A percentile compares a stretch with the other conserved stretches of the same genome.
phyloP scores from a whole-genome alignment of 2,113 vertebrate genomes.

The Scortum barcoo region DNA sequence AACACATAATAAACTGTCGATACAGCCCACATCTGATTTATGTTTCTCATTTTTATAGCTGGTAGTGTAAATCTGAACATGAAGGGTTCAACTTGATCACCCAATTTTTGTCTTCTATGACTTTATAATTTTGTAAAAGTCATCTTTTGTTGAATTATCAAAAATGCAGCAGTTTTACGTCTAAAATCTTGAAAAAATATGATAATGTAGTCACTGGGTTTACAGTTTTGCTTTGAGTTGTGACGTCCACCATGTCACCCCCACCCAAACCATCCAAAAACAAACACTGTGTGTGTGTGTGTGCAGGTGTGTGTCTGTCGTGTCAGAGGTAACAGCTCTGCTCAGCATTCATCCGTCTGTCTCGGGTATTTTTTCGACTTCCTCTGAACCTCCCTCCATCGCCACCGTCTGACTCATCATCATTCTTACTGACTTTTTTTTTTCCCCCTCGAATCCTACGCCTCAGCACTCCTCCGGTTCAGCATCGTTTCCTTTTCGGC shows the following conservation, averaged over 20 bases:
- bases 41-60: too few relatives aligned
- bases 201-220: neutral
- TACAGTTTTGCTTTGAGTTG: neutral
- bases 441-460: conserved; percentile 7
- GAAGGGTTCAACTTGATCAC: too few relatives aligned
- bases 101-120: too few relatives aligned
- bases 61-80: too few relatives aligned
- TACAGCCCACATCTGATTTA: too few relatives aligned
- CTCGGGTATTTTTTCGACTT: conserved; percentile 5
- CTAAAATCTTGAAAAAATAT: too few relatives aligned
- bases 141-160: too few relatives aligned
- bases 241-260: neutral
- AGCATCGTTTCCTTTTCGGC: conserved; percentile 6
- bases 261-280: neutral
- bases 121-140: too few relatives aligned
- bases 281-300: neutral
- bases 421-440: conserved; percentile 16
- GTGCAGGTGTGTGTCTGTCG: neutral
- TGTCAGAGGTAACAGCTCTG: neutral
- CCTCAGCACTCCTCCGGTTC: conserved; percentile 31
- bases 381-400: neutral
- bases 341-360: conserved; percentile 18
- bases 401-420: conserved; percentile 33
- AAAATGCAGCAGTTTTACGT: too few relatives aligned
- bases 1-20: too few relatives aligned